Evolutionary conservation across 1,140 invertebrate species (phyloP).

Genomic region (fruit fly (Drosophila melanogaster)): DNA sequence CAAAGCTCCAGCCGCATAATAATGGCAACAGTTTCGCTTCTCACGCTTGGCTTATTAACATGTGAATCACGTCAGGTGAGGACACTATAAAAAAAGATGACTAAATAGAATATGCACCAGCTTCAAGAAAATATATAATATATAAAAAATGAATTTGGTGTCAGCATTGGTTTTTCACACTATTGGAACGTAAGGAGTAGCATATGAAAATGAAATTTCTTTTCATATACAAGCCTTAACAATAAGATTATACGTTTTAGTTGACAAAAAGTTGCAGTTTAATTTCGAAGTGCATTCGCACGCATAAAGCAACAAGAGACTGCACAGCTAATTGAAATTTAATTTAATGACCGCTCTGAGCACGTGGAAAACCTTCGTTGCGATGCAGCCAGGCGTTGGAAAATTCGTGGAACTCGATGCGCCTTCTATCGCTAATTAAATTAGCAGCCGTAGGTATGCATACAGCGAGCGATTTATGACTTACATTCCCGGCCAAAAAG

Average conservation of each 20-base stretch:
- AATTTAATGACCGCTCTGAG: conserved; percentile 35
- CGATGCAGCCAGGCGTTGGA: conserved; percentile 24
- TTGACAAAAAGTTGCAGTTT: not conserved
- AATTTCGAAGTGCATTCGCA: not conserved
- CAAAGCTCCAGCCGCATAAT: conserved; percentile 40
- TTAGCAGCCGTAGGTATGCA: conserved; percentile 21
- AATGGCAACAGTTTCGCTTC: conserved; percentile 25
- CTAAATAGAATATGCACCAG: not conserved
- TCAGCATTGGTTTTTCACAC: no score
- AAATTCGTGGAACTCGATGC: conserved; percentile 14
- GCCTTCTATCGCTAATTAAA: conserved; percentile 24
- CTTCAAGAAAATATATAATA: not conserved
- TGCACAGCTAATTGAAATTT: conserved; percentile 65
- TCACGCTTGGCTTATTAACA: conserved; percentile 36
- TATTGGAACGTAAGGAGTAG: no score
- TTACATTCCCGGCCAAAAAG: conserved; percentile 23
- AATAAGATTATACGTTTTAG: not conserved
- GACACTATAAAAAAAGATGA: conserved; percentile 4
- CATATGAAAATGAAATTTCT: no score
- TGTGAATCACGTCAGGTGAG: conserved; percentile 3
- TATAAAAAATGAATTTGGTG: no score
- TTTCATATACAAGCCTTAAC: no score
- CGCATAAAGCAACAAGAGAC: conserved; percentile 10
- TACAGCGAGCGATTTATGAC: conserved; percentile 31
- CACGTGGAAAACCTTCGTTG: conserved; percentile 27